Conservation (phyloP, 2,113 vertebrate genomes). For the Chlorocebus sabaeus region DNA sequence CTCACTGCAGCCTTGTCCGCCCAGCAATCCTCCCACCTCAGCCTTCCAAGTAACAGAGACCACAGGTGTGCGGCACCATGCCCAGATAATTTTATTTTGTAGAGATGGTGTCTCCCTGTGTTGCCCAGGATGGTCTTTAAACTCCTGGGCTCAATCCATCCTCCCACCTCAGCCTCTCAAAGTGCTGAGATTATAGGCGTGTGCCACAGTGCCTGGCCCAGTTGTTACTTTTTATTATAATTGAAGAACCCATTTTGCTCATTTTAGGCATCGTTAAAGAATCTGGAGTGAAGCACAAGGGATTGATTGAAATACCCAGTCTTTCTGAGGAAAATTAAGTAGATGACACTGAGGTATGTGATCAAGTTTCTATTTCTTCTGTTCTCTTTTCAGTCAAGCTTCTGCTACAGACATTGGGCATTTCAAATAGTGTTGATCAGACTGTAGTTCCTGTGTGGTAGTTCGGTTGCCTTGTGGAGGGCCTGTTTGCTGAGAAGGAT, state of each 20-base stretch:
- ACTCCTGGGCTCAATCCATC: too few species aligned
- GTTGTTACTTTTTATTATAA: neutral
- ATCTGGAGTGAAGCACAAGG: constrained; percentile 82
- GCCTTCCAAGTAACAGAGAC: too few species aligned
- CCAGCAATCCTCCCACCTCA: too few species aligned
- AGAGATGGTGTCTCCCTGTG: too few species aligned
- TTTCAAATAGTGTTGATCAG: neutral
- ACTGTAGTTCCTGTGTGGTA: neutral
- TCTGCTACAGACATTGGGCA: neutral
- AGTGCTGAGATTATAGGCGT: too few species aligned
- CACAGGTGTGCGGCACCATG: too few species aligned
- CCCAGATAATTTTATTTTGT: too few species aligned
- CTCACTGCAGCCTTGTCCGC: too few species aligned
- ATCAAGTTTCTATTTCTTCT: neutral
- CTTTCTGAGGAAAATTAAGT: constrained; percentile 86
- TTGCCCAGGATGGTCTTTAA: too few species aligned
- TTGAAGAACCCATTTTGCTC: constrained; percentile 76
- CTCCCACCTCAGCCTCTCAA: too few species aligned
- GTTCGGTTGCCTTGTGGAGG: neutral
- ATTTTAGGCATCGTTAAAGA: constrained; percentile 83
- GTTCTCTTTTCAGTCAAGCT: neutral
- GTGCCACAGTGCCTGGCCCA: too few species aligned
- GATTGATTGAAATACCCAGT: constrained; percentile 83
- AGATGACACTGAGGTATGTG: constrained; percentile 81
- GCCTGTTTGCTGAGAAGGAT: neutral